Base-by-base conservation (phyloP, 2,888 invertebrate genomes). In the Strigamia transsilvanica region DNA sequence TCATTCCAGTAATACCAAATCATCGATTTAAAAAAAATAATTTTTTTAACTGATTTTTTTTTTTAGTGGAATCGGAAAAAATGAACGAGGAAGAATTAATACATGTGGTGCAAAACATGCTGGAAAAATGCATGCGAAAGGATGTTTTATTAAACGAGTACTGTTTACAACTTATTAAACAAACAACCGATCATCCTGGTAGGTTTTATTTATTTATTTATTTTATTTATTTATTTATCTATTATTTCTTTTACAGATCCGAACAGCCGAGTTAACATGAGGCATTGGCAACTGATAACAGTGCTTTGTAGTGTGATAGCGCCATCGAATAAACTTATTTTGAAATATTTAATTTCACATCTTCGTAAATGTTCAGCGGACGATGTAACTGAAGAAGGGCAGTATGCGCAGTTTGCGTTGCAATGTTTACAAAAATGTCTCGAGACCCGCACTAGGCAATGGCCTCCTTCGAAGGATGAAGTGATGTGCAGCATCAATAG, bases 381-480 rank as follows among this genome's bases (percentile, higher is more conserved):
- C 88, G 94, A 93, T 85, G 92, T 94, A 0, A 95, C 95, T 0
- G 97, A 97, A 88, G 97, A 98, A 88, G 97, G 97, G 73, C 95
- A 96, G 89, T 98, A 94, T 88, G 97, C 98, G 0, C 89, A 97
- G 84, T 94, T 97, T 87, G 96, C 97, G 13, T 95, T 97, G 86
- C 95, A 92, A 91, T 94, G 94, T 87, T 89, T 94, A 84, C 92
- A 21, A 92, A 93, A 90, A 91, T 94, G 86, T 90, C 92, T 87
- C 15, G 89, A 89, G 84, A 89, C 89, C 82, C 91, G 94, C 34
- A 91, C 96, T 6, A 91, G 98, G 0, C 93, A 96, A 85, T 94
- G 94, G 91, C 94, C 97, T 4, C 97, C 97, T 1, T 96, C 96
- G 2, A 91, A 94, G 81, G 96, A 96, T 87, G 98, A 98, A 89